Base-by-base conservation (phyloP, 1,140 invertebrate species). In the Sweltsa coloradensis region DNA sequence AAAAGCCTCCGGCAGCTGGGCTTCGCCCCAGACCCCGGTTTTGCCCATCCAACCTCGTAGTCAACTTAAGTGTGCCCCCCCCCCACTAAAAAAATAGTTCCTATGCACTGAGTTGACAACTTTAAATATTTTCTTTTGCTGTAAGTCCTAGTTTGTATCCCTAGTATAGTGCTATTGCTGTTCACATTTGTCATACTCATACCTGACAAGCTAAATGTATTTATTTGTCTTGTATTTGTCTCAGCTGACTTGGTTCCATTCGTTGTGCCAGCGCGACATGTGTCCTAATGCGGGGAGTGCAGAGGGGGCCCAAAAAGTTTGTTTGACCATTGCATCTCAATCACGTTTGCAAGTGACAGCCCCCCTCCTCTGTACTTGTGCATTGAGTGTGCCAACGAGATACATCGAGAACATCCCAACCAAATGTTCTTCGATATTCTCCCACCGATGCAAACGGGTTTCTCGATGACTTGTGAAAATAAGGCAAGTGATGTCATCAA, bases 291-390 rank as follows among this genome's bases (percentile, higher is more conserved):
- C 79, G 23, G 80, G 83, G 40, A 81, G 79, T 53, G 84, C 85
- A 1, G 87, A 91, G 65, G 89, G 89, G 13, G 84, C 87, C 29
- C 80, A 53, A 94, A 93, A 71, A 87, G 93, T 29, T 91, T 88
- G 65, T 85, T 85, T 57, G 85, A 90, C 69, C 87, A 90, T 63
- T 81, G 79, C 59, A 83, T 89, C 51, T 83, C 83, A 49, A 87
- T 89, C 40, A 81, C 76, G 23, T 86, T 82, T 70, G 85, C 80
- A 47, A 81, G 70, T 47, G 89, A 81, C 69, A 88, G 79, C 47
- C 89, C 94, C 0, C 94, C 95, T 9, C 94, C 95, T 0, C 70
- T 98, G 4, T 95, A 94, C 62, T 72, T 98, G 0, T 99, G 96
- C 62, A 89, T 94, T 55, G 92, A 94, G 62, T 99, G 96, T 68